Percentiles rank a stretch among this genome's conserved stretches.
Conservation (phyloP, 2,797 vertebrate species). For the Phrynocephalus vlangalii region DNA sequence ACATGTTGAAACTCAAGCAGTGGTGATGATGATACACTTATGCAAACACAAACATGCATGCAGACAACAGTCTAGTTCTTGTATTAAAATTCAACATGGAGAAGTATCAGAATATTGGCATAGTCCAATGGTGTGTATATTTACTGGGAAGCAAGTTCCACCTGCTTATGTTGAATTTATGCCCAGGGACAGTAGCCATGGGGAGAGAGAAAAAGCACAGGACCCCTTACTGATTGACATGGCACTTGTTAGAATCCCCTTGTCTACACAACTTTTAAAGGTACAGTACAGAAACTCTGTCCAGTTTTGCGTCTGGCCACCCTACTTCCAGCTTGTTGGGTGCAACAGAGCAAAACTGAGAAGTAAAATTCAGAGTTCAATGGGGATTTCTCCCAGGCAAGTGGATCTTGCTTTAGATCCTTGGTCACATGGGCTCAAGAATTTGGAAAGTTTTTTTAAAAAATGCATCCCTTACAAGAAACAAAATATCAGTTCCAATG, state of each 20-base stretch:
- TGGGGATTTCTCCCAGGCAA: background rate
- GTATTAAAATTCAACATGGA: background rate
- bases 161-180: background rate
- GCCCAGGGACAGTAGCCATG: background rate
- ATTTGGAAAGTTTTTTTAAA: background rate
- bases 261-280: background rate
- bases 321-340: background rate
- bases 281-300: background rate
- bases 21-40: background rate
- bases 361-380: background rate
- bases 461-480: background rate
- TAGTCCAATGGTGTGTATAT: background rate
- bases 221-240: background rate
- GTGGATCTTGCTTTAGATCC: no score
- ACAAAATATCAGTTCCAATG: fast-evolving
- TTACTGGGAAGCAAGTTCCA: background rate
- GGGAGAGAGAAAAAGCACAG: background rate
- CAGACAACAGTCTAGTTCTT: background rate
- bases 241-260: background rate
- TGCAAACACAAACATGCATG: background rate
- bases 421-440: background rate
- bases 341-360: background rate
- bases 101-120: background rate
- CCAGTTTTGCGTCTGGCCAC: background rate
- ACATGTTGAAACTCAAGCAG: no score